Base-by-base conservation (phyloP, 1,140 invertebrate species). In the Lepidurus couesii region DNA sequence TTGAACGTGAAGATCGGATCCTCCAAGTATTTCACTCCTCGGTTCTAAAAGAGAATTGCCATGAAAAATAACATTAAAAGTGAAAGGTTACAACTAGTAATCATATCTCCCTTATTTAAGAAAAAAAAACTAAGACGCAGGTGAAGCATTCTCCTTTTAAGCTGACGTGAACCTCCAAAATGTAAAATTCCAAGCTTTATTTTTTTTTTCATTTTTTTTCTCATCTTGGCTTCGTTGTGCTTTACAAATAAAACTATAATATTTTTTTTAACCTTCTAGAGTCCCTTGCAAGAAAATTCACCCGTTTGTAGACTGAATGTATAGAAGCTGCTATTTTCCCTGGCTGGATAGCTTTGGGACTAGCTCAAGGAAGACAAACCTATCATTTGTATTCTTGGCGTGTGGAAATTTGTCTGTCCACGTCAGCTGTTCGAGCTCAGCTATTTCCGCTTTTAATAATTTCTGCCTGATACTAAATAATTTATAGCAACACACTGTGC, bases 1-100 rank as follows among this genome's bases (percentile, higher is more conserved):
- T n/a, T 83, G 82, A 45, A 83, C 78, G 47, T 82, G 79, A 73
- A 80, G 65, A 74, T 80, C 79, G 44, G 79, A 44, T 74, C 77
- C 79, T 21, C 79, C 79, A 44, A 74, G 47, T 42, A 80, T 80
- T 16, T 73, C 65, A 53, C 77, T 80, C 5, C 77, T 77, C 8
- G 79, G 79, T 44, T 77, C 79, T 80, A 42, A n/a, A 77, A 80
- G 73, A n/a, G 5, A 24, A 45, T 45, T 47, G n/a, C 26, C 34
- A 53, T 1, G 45, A 76, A 76, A 53, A 47, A 53, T 44, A 44
- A 45, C 47, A 26, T 24, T 26, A 45, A 45, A 43, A 45, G 34
- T 7, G 10, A 7, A 21, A 21, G 34, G 47, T 26, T 11, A 44
- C 43, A 44, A 45, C 44, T 8, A 26, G 16, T 21, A 11, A 42